Evolutionary conservation across 2,113 vertebrate species (phyloP).

Genomic region (Apaloderma vittatum): DNA sequence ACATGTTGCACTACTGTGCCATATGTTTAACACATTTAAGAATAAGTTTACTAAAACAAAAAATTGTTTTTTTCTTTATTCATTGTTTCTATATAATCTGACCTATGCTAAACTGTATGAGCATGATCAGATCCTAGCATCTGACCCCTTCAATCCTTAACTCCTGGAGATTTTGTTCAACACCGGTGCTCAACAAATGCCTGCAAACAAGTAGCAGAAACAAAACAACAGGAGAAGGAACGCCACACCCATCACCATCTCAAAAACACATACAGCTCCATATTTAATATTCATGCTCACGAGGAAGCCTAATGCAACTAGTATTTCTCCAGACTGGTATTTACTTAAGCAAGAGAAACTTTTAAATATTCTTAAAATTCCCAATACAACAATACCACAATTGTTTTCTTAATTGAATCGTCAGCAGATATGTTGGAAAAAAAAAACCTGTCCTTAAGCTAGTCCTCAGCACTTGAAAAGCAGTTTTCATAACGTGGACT

Average conservation of each 20-base stretch:
- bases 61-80: neutral
- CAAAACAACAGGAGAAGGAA: neutral
- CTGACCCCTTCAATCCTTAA: neutral
- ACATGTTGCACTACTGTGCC: neutral
- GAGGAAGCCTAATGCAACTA: neutral
- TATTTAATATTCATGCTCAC: neutral
- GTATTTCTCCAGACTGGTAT: neutral
- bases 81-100: neutral
- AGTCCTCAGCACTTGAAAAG: neutral
- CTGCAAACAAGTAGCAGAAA: neutral
- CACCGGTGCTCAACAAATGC: neutral
- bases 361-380: neutral
- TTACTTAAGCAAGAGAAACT: neutral
- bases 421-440: fast-evolving
- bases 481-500: neutral
- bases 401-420: neutral
- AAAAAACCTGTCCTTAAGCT: neutral
- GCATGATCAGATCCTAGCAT: neutral
- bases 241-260: neutral
- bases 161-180: neutral
- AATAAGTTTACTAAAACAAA: neutral
- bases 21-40: neutral
- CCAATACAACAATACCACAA: neutral
- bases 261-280: neutral
- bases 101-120: neutral